Conservation (phyloP, 2,888 invertebrate genomes). For the Chloromyia formosa region DNA sequence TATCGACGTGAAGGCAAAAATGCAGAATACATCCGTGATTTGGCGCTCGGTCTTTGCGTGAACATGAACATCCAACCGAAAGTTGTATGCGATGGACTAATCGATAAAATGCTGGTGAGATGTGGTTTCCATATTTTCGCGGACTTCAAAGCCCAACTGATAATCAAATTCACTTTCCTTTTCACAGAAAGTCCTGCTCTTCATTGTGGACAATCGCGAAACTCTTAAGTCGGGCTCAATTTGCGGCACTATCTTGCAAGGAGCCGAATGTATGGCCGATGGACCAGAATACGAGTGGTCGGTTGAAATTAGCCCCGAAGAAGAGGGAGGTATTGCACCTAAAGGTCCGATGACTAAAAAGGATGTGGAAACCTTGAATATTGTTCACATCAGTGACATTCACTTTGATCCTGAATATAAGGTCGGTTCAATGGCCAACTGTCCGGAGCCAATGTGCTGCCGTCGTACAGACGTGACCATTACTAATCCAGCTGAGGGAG, state of each 20-base stretch:
- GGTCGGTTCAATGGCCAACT: constrained; percentile 73
- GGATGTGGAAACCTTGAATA: constrained; percentile 50
- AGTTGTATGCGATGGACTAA: constrained; percentile 71
- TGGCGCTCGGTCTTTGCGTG: constrained; percentile 67
- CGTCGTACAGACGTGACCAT: constrained; percentile 44
- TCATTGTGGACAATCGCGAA: constrained; percentile 69
- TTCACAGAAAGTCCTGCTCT: constrained; percentile 68
- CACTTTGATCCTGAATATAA: constrained; percentile 81
- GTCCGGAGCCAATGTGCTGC: constrained; percentile 83
- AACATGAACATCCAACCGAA: constrained; percentile 68
- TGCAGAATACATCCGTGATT: constrained; percentile 62
- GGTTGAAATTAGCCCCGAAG: constrained; percentile 52
- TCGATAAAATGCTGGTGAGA: constrained; percentile 70
- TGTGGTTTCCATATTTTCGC: background rate
- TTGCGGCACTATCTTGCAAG: constrained; percentile 59
- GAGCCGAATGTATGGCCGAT: constrained; percentile 54
- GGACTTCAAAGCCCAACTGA: background rate
- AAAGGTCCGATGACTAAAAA: constrained; percentile 55
- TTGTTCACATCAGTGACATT: constrained; percentile 67
- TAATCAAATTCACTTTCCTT: background rate
- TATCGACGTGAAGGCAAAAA: constrained; percentile 64
- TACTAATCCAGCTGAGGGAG: constrained; percentile 57
- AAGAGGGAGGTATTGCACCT: constrained; percentile 50
- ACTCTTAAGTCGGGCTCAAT: constrained; percentile 66
- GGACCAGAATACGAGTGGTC: constrained; percentile 57